Percentiles rank a stretch among this genome's conserved stretches.
Conservation (phyloP, 2,888 invertebrate genomes). For the Caradrina clavipalpis region DNA sequence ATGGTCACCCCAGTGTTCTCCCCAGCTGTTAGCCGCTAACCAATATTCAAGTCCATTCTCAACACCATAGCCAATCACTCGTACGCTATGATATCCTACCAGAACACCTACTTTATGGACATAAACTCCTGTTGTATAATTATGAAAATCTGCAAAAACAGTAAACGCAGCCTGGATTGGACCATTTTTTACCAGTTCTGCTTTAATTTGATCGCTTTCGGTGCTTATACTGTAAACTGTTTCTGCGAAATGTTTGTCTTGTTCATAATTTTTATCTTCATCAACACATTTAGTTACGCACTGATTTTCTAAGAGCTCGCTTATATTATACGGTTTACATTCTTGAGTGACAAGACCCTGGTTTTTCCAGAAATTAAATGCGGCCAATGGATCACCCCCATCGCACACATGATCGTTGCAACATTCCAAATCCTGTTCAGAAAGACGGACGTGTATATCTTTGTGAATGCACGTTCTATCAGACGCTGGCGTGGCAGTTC, state of each 20-base stretch:
- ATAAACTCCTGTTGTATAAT: constrained; percentile 26
- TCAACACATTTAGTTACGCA: constrained; percentile 11
- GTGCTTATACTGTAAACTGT: constrained; percentile 7
- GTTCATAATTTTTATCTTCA: background rate
- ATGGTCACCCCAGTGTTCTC: constrained; percentile 21
- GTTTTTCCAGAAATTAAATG: constrained; percentile 3
- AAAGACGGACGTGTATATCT: too few species aligned
- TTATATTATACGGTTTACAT: background rate
- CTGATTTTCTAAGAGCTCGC: background rate
- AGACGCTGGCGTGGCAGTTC: too few species aligned
- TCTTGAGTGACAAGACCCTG: constrained; percentile 1
- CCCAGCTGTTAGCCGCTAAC: constrained; percentile 56
- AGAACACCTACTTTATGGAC: background rate
- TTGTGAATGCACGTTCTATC: too few species aligned
- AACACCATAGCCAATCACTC: constrained; percentile 53
- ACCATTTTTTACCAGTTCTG: constrained; percentile 48
- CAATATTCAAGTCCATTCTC: constrained; percentile 42
- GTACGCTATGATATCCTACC: constrained; percentile 8
- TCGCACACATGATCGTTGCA: too few species aligned
- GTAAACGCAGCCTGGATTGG: constrained; percentile 22
- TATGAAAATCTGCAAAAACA: constrained; percentile 11
- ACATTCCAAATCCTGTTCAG: too few species aligned
- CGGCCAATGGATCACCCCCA: background rate
- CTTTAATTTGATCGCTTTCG: constrained; percentile 28
- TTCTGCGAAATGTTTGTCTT: constrained; percentile 5